Conservation (phyloP, 1,140 invertebrate species). For the Colletes latitarsis region DNA sequence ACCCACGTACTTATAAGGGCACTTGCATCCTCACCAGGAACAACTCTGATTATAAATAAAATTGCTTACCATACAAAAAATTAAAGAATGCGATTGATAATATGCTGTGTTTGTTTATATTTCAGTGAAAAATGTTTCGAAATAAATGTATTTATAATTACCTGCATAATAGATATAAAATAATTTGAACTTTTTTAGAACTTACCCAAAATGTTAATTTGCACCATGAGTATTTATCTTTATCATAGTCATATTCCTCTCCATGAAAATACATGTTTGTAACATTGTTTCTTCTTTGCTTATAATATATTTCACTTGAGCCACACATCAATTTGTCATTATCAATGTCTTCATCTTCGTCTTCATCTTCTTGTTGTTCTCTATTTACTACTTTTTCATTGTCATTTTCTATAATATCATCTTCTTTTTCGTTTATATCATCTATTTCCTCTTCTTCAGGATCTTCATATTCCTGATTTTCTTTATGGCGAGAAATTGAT, state of each 20-base stretch:
- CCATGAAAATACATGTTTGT: slow-evolving; percentile 79
- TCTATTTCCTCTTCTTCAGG: slow-evolving; percentile 82
- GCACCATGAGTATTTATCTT: slow-evolving; percentile 87
- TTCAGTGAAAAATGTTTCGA: background rate
- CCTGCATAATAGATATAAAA: too few relatives aligned
- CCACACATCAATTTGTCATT: slow-evolving; percentile 42
- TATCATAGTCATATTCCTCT: slow-evolving; percentile 89
- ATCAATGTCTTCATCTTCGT: slow-evolving; percentile 77
- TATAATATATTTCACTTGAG: slow-evolving; percentile 69
- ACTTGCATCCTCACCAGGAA: too few relatives aligned
- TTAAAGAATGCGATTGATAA: too few relatives aligned
- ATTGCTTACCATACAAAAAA: too few relatives aligned
- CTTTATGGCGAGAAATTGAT: slow-evolving; percentile 82
- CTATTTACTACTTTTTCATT: slow-evolving; percentile 53
- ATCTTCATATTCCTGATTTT: slow-evolving; percentile 90
- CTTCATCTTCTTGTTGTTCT: slow-evolving; percentile 74
- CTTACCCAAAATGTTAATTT: slow-evolving; percentile 85
- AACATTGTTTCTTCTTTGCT: slow-evolving; percentile 71
- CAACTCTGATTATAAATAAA: too few relatives aligned
- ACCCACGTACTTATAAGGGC: too few relatives aligned
- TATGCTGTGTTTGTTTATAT: too few relatives aligned
- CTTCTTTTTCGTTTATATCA: slow-evolving; percentile 78
- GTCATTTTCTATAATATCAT: slow-evolving; percentile 75
- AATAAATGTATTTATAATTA: slow-evolving; percentile 23
- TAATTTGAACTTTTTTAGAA: slow-evolving; percentile 17